A percentile compares a stretch with the other conserved stretches of the same genome.
Conservation (phyloP, 2,113 vertebrate genomes). For the Phaetusa simplex region DNA sequence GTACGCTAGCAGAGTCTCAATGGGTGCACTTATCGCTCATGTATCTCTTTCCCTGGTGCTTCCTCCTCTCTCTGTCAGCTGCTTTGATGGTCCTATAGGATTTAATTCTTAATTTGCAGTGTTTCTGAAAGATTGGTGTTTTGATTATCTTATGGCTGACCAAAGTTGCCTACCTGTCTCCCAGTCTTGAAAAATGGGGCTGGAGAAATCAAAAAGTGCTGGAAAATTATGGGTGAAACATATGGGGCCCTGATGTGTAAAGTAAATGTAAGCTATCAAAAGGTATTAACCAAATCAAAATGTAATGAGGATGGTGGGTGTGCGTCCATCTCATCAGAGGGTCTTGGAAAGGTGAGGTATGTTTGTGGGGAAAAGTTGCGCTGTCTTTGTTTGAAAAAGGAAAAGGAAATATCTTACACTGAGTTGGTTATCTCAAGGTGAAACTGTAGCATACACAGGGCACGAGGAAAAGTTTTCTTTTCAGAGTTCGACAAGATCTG, state of each 20-base stretch:
- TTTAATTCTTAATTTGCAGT: neutral
- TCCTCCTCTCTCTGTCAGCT: neutral
- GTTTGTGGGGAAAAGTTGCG: neutral
- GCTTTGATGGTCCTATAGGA: neutral
- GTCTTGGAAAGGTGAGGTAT: neutral
- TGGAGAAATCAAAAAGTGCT: neutral
- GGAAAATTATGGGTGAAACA: neutral
- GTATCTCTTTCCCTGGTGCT: neutral
- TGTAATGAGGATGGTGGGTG: neutral
- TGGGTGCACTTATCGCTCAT: neutral
- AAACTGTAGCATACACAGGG: neutral
- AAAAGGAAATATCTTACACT: neutral
- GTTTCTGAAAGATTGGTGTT: neutral
- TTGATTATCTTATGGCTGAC: neutral
- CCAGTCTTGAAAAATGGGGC: neutral
- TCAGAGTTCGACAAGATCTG: neutral
- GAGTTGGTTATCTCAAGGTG: neutral
- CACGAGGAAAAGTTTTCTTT: neutral
- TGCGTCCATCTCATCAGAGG: rapidly evolving
- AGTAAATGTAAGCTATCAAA: neutral
- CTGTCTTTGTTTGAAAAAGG: neutral
- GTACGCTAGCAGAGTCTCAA: neutral
- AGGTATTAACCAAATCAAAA: neutral
- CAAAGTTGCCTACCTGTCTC: neutral
- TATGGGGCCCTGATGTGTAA: neutral